phyloP scores from a whole-genome alignment of 2,113 vertebrate species.

The Leptosomus discolor region DNA sequence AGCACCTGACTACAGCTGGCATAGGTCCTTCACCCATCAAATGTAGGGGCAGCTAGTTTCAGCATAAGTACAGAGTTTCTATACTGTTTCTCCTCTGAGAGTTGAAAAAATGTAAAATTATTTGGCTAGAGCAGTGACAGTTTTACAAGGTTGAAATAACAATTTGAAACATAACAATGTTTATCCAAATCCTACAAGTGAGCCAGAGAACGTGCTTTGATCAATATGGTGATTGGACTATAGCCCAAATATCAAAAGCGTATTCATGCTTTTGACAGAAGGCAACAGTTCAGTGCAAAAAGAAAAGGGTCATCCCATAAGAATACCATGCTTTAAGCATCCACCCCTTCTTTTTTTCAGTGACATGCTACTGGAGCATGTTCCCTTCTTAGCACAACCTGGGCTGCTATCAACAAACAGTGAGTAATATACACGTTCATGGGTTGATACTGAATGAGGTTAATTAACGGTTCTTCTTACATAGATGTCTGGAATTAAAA shows the following conservation, averaged over 20 bases:
- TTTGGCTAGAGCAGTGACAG: not conserved
- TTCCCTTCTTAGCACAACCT: constrained; percentile 62
- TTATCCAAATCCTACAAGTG: not conserved
- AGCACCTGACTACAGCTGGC: not conserved
- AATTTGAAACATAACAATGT: not conserved
- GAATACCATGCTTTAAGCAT: not conserved
- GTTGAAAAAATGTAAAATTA: not conserved
- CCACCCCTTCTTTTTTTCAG: constrained; percentile 12
- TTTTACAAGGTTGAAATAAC: not conserved
- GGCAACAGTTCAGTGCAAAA: not conserved
- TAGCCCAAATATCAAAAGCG: not conserved
- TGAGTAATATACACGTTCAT: constrained; percentile 57
- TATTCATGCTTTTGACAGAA: not conserved
- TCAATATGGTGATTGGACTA: not conserved
- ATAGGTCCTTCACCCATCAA: not conserved
- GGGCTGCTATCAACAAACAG: constrained; percentile 52
- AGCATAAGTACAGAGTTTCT: not conserved
- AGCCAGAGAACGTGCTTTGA: not conserved
- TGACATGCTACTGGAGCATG: constrained; percentile 6
- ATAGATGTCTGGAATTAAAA: constrained; percentile 68
- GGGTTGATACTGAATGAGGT: constrained; percentile 54
- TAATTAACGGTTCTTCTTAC: constrained; percentile 74
- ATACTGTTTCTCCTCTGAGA: not conserved
- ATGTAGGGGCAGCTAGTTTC: not conserved
- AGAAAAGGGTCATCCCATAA: not conserved